Conservation (phyloP, 2,888 invertebrate genomes). For the Tipula helvola region DNA sequence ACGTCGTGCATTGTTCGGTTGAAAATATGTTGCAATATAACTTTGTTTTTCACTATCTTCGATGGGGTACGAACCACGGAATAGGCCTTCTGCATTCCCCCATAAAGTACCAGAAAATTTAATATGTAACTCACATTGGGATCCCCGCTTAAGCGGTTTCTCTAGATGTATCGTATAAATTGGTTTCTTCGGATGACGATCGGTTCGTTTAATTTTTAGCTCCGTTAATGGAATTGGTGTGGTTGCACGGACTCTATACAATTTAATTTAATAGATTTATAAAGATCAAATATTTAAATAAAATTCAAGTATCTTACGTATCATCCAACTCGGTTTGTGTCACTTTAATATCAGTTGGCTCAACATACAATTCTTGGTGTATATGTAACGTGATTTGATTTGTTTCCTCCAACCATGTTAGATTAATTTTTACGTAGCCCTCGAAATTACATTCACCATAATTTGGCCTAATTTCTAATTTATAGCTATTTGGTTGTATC, state of each 20-base stretch:
- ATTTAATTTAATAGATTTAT: background rate
- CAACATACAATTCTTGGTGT: constrained; percentile 48
- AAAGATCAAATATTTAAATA: background rate
- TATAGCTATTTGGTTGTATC: constrained; percentile 52
- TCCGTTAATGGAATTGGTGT: constrained; percentile 22
- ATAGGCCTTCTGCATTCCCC: constrained; percentile 53
- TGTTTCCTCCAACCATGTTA: constrained; percentile 49
- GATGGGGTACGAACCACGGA: constrained; percentile 49
- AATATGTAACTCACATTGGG: constrained; percentile 49
- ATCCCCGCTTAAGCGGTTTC: constrained; percentile 41
- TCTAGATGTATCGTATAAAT: constrained; percentile 47
- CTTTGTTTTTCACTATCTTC: constrained; percentile 32
- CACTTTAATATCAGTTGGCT: constrained; percentile 39
- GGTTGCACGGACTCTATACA: constrained; percentile 17
- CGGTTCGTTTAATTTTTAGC: constrained; percentile 31
- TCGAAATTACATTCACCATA: constrained; percentile 50
- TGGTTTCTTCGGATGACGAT: constrained; percentile 46
- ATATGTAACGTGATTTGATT: constrained; percentile 53
- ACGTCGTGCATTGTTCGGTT: constrained; percentile 59
- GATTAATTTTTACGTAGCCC: constrained; percentile 55
- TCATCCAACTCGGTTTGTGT: constrained; percentile 22
- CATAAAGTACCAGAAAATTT: constrained; percentile 53
- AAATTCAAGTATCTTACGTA: constrained; percentile 22
- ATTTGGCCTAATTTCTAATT: constrained; percentile 52
- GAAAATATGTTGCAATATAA: constrained; percentile 54